Conservation (phyloP, 2,797 vertebrate genomes). For the Notamacropus eugenii region DNA sequence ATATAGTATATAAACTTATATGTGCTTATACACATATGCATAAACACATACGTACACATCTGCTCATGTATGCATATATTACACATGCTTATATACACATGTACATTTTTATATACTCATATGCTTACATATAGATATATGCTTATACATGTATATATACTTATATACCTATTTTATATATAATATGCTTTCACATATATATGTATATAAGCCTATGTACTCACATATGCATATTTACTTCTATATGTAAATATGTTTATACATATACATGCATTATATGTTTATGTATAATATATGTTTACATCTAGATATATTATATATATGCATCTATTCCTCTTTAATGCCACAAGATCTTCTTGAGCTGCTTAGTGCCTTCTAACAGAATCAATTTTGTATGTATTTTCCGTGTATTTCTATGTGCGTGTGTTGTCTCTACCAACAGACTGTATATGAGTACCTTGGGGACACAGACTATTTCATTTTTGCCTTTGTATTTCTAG, state of each 20-base stretch:
- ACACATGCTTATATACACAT: not conserved
- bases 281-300: too few species aligned
- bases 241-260: too few species aligned
- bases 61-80: not conserved
- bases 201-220: too few species aligned
- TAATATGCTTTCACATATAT: not conserved
- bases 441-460: not conserved
- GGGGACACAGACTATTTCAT: not conserved
- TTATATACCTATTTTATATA: not conserved
- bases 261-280: too few species aligned
- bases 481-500: not conserved
- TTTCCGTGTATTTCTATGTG: not conserved
- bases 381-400: not conserved
- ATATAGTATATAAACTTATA: not conserved
- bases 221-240: not conserved
- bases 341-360: not conserved
- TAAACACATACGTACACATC: not conserved
- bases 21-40: not conserved
- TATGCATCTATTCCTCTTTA: not conserved
- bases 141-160: not conserved
- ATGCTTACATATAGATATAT: not conserved
- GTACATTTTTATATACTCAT: not conserved
- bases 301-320: too few species aligned
- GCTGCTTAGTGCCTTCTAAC: not conserved
- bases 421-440: not conserved